Evolutionary conservation across 2,888 invertebrate genomes (phyloP), one percentile per base, ranked within the genome.

Genomic region (Stenodera caucasica): DNA sequence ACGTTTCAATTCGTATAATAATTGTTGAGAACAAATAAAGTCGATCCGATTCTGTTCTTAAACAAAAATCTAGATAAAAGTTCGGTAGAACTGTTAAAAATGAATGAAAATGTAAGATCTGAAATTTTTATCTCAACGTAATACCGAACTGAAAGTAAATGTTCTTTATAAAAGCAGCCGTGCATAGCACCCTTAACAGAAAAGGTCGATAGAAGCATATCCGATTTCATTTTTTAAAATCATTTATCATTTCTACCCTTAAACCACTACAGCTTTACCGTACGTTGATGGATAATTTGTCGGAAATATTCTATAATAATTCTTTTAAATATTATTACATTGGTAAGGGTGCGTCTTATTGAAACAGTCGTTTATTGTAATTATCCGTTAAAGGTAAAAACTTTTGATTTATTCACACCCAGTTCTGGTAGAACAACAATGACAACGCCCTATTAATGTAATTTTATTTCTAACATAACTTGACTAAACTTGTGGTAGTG

Each of bases 161-260:
- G 63, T 57, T 63, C 63, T 63, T 63, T 60, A 63, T 60, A 63
- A 60, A 56, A 63, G 57, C 60, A 63, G 49, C 58, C 62, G 58
- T 58, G 58, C 62, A 62, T 50, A 29, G 35, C 35, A 53, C 58
- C 53, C 58, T 49, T 58, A 58, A 56, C 56, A 33, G 55, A 59
- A 61, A 62, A 62, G 58, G 58, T 62, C 62, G 58, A 58, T 52
- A 55, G 33, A 61, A 57, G 29, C 21, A 52, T 50, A 49, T 62
- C 58, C 55, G 58, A 62, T 58, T 62, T 55, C 58, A 52, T 58
- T 62, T 58, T 58, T 58, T 55, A 5, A 37, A 53, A 45, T 55
- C 55, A 62, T 58, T 62, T 59, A 59, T 58, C 58, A 58, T 58
- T 50, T 45, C 33, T 55, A 61, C 55, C n/a, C 35, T 51, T 29